phyloP scores from a whole-genome alignment of 2,888 invertebrate species.

The Caenorhabditis drosophilae region DNA sequence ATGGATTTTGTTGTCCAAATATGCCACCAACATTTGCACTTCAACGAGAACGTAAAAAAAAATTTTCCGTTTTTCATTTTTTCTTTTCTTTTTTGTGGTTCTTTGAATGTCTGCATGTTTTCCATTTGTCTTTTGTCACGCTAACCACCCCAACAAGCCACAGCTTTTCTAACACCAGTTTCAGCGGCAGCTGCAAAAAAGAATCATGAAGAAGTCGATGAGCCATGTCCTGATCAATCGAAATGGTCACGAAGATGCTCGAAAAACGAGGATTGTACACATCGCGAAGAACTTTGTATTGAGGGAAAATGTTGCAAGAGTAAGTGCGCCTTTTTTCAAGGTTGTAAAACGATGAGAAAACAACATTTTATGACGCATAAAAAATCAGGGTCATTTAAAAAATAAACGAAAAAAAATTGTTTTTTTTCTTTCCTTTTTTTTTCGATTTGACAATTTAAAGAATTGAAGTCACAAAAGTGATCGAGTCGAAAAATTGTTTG shows the following conservation, averaged over 20 bases:
- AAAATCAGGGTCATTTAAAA: no score
- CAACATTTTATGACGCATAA: conserved; percentile 21
- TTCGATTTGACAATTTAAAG: conserved; percentile 3
- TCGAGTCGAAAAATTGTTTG: conserved; percentile 35
- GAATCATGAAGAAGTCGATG: conserved; percentile 17
- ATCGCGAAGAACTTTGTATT: conserved; percentile 26
- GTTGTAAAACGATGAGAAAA: neutral
- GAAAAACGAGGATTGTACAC: conserved; percentile 27
- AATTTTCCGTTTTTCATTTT: neutral
- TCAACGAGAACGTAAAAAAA: conserved; percentile 38
- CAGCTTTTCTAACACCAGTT: no score
- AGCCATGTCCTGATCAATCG: conserved; percentile 46
- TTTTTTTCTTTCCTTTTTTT: no score
- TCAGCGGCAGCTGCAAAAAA: no score
- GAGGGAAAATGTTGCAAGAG: conserved; percentile 50
- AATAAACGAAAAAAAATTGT: no score
- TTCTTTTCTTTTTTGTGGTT: conserved; percentile 4
- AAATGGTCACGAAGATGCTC: conserved; percentile 27
- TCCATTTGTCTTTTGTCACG: no score
- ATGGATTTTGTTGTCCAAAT: conserved; percentile 56
- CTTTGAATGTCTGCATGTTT: no score
- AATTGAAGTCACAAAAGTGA: conserved; percentile 34
- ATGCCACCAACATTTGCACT: conserved; percentile 24
- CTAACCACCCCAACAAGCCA: neutral
- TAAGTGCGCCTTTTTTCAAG: conserved; percentile 30